Conservation (phyloP, 2,113 vertebrate genomes). For the Cygnus buccinator region DNA sequence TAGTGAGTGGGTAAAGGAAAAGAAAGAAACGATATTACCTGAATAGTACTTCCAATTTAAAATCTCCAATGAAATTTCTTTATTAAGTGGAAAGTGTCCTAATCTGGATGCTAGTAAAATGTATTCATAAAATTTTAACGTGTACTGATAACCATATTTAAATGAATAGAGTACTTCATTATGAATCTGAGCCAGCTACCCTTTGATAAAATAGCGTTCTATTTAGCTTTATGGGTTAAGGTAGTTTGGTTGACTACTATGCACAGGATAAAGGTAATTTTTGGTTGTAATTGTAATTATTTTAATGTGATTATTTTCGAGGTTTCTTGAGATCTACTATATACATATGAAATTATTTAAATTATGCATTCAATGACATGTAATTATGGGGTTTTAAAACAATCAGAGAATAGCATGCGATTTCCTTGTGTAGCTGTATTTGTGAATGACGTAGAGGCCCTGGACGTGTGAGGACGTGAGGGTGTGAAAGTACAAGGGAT, state of each 20-base stretch:
- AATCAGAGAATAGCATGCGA: background rate
- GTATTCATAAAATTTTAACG: background rate
- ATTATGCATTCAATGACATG: background rate
- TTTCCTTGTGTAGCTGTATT: background rate
- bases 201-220: background rate
- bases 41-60: background rate
- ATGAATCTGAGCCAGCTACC: background rate
- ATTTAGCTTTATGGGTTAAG: background rate
- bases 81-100: background rate
- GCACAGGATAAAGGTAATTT: background rate
- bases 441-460: fast-evolving
- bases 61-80: background rate
- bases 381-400: background rate
- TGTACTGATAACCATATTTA: background rate
- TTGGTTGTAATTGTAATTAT: background rate
- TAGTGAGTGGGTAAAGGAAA: background rate
- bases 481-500: background rate
- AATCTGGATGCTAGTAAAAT: background rate
- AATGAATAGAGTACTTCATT: background rate
- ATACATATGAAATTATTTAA: background rate
- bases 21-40: background rate
- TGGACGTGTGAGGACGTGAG: fast-evolving
- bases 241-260: background rate
- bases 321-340: background rate
- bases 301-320: background rate